Conservation (phyloP, 2,797 vertebrate species). For the Chelon auratus region DNA sequence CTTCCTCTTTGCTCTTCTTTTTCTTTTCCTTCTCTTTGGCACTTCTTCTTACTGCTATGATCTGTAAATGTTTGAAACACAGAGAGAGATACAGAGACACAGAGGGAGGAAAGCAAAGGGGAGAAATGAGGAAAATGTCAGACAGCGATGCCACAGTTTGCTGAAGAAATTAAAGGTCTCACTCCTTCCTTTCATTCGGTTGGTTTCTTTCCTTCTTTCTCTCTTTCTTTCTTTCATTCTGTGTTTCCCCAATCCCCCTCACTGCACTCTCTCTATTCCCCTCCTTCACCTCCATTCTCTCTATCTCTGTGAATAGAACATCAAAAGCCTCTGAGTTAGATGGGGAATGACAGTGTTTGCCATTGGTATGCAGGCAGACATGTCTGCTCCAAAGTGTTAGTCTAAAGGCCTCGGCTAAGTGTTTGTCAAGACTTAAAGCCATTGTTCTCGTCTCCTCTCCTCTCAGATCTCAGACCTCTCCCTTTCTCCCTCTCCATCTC, state of each 20-base stretch:
- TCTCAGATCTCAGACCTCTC: constrained; percentile 75
- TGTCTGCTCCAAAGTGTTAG: constrained; percentile 77
- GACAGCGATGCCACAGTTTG: constrained; percentile 18
- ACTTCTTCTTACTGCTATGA: constrained; percentile 26
- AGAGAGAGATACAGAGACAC: background rate
- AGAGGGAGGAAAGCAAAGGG: constrained; percentile 2
- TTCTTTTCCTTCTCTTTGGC: constrained; percentile 13
- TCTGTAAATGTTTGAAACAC: constrained; percentile 30
- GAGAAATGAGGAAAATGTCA: constrained; percentile 16
- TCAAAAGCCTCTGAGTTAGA: constrained; percentile 81
- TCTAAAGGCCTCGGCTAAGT: constrained; percentile 80
- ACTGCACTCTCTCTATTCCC: constrained; percentile 45
- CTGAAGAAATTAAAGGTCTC: constrained; percentile 20
- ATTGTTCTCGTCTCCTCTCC: constrained; percentile 76
- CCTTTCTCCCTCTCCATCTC: constrained; percentile 56
- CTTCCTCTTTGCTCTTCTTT: background rate
- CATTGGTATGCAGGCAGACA: constrained; percentile 82
- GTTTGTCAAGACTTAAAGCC: constrained; percentile 83
- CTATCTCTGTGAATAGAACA: constrained; percentile 79
- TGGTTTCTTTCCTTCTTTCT: background rate
- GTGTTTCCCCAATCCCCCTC: constrained; percentile 33
- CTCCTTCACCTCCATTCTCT: constrained; percentile 63
- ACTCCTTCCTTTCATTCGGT: background rate
- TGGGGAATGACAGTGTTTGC: constrained; percentile 79
- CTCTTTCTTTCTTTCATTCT: constrained; percentile 13